Percentiles rank a stretch among this genome's conserved stretches.
Conservation (phyloP, 2,113 vertebrate species). For the Mus spicilegus region DNA sequence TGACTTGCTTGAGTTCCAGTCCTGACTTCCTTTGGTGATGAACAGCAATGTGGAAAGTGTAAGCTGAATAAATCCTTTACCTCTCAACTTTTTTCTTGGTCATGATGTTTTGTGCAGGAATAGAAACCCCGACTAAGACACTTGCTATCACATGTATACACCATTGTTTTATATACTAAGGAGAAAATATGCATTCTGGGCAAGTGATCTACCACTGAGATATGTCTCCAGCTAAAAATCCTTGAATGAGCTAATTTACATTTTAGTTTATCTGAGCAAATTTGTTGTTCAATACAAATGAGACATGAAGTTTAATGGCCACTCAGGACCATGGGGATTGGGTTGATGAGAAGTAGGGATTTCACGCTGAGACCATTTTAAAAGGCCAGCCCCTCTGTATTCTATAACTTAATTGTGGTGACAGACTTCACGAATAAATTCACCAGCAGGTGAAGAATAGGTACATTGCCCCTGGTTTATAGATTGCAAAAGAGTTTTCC, state of each 20-base stretch:
- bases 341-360: not conserved
- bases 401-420: not conserved
- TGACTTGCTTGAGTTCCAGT: no score
- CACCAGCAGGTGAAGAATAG: not conserved
- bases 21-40: no score
- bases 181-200: not conserved
- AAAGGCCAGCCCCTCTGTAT: not conserved
- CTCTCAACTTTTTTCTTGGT: no score
- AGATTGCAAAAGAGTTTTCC: not conserved
- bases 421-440: not conserved
- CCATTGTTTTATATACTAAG: no score
- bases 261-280: slow-evolving; percentile 17
- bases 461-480: not conserved
- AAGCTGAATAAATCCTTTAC: no score
- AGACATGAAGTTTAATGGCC: not conserved
- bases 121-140: no score
- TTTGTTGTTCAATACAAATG: not conserved
- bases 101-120: no score
- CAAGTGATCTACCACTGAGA: not conserved
- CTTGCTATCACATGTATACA: not conserved
- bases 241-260: slow-evolving; percentile 2
- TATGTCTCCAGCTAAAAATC: not conserved
- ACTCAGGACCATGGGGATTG: not conserved
- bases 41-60: no score
- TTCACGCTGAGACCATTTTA: not conserved